phyloP scores from a whole-genome alignment of 2,888 invertebrate genomes.

The Drosophila algonquin region DNA sequence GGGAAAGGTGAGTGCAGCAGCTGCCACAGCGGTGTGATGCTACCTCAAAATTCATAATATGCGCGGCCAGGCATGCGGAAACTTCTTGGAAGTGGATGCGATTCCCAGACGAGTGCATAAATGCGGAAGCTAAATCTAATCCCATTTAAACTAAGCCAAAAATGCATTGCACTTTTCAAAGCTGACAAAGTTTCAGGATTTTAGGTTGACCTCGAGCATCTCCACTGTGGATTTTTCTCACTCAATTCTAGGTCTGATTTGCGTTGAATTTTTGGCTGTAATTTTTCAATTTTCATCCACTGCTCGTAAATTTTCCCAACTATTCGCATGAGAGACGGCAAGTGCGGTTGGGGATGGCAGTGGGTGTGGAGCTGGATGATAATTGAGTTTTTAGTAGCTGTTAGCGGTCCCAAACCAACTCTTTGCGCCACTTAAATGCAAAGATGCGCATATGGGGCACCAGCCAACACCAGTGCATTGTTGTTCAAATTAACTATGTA shows the following conservation, averaged over 20 bases:
- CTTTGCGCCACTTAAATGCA: conserved; percentile 42
- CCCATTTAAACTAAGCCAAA: conserved; percentile 19
- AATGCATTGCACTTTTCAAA: conserved; percentile 2
- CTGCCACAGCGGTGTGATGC: conserved; percentile 17
- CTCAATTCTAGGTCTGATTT: not conserved
- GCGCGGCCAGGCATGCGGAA: conserved; percentile 27
- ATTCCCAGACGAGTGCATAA: conserved; percentile 18
- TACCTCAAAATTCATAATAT: conserved; percentile 33
- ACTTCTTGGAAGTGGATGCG: conserved; percentile 30
- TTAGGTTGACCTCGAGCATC: not conserved
- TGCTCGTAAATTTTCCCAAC: not conserved
- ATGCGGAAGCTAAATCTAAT: conserved; percentile 22
- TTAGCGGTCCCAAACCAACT: conserved; percentile 58
- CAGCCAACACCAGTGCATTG: conserved; percentile 54
- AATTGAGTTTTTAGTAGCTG: conserved; percentile 77
- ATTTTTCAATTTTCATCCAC: not conserved
- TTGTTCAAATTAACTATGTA: conserved; percentile 64
- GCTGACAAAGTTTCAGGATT: not conserved
- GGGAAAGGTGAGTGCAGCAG: conserved; percentile 38
- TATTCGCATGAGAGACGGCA: not conserved
- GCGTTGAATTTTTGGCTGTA: not conserved
- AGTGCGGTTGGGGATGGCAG: conserved; percentile 17
- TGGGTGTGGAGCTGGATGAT: conserved; percentile 57
- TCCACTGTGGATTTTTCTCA: not conserved
- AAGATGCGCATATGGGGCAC: conserved; percentile 29